phyloP scores from a whole-genome alignment of 2,888 invertebrate species.

The Ichneumoninae sp. region DNA sequence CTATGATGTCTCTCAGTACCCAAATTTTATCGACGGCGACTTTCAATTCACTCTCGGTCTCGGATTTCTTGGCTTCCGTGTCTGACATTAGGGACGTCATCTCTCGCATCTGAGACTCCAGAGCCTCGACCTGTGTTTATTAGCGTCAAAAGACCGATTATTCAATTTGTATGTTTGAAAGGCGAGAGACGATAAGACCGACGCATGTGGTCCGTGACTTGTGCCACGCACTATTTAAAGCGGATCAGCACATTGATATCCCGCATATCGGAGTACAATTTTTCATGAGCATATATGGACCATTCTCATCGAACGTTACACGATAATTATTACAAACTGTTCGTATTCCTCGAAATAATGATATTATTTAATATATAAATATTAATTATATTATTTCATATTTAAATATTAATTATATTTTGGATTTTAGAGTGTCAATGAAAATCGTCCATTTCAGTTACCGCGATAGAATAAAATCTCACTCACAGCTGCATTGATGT shows the following conservation, averaged over 20 bases:
- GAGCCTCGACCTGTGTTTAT: constrained; percentile 89
- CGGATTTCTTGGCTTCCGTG: constrained; percentile 87
- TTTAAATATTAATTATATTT: not conserved
- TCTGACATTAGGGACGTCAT: constrained; percentile 88
- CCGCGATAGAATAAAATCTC: constrained; percentile 69
- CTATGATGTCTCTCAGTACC: constrained; percentile 91
- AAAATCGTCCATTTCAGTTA: not conserved
- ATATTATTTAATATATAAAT: not conserved
- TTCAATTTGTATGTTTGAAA: constrained; percentile 60
- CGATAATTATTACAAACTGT: not conserved
- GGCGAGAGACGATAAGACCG: constrained; percentile 3
- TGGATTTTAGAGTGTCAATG: not conserved
- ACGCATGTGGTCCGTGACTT: constrained; percentile 14
- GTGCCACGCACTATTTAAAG: constrained; percentile 15
- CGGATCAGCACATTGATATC: constrained; percentile 33
- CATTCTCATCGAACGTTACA: not conserved
- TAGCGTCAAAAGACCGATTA: constrained; percentile 47
- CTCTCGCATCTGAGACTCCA: constrained; percentile 91
- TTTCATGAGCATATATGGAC: constrained; percentile 1
- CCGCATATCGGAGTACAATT: constrained; percentile 14
- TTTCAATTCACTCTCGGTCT: constrained; percentile 90
- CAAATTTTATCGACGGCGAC: constrained; percentile 91
- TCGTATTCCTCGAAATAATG: too few relatives aligned
- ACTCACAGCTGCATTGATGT: constrained; percentile 81
- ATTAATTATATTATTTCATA: not conserved